phyloP scores from a whole-genome alignment of 2,888 invertebrate genomes.

The Ametastegia equiseti region DNA sequence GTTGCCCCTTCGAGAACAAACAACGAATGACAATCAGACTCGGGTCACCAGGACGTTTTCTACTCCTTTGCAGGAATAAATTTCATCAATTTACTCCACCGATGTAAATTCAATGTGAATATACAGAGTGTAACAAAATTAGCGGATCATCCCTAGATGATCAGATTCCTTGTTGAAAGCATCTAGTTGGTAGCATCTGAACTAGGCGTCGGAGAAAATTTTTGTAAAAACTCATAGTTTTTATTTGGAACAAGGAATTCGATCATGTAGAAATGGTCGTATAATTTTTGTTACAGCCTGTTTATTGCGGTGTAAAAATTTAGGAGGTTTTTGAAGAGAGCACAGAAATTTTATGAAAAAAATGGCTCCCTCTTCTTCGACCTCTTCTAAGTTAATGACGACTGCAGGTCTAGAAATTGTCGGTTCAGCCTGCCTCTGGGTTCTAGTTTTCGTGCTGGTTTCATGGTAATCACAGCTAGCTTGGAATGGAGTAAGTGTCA shows the following conservation, averaged over 20 bases:
- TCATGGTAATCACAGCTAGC: conserved; percentile 66
- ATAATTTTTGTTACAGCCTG: no score
- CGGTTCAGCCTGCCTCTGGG: background rate
- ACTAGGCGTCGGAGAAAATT: no score
- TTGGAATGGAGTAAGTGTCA: conserved; percentile 64
- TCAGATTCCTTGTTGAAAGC: no score
- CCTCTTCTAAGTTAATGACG: background rate
- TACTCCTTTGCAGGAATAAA: background rate
- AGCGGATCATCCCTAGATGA: no score
- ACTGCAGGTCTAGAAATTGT: background rate
- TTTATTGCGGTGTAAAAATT: background rate
- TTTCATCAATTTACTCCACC: background rate
- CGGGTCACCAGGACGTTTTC: background rate
- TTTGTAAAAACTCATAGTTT: no score
- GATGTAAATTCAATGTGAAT: no score
- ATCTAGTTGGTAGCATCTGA: background rate
- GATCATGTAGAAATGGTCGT: no score
- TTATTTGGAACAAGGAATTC: no score
- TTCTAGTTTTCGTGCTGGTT: background rate
- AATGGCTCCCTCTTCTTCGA: background rate
- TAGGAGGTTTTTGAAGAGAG: background rate
- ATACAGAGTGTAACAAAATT: no score
- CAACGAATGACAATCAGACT: conserved; percentile 22
- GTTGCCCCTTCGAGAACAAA: conserved; percentile 24
- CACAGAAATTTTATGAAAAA: background rate